Percentiles rank a stretch among this genome's conserved stretches.
Conservation (phyloP, 2,888 invertebrate species). For the Eupithecia subumbrata region DNA sequence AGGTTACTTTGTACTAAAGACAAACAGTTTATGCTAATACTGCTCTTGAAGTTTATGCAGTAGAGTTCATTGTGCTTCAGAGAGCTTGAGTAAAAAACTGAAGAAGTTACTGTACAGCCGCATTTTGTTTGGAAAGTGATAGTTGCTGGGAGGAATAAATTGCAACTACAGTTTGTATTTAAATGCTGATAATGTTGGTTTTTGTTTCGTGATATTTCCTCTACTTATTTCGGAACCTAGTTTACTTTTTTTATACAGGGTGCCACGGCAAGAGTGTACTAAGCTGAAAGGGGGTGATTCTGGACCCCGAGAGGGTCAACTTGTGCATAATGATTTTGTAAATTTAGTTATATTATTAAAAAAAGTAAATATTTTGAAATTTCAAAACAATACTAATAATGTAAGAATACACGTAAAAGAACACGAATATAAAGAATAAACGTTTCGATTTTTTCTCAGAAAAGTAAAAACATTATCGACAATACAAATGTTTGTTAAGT, state of each 20-base stretch:
- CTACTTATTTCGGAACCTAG: not conserved
- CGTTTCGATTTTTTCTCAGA: no score
- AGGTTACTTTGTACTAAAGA: constrained; percentile 1
- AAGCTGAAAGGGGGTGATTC: no score
- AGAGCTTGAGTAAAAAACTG: not conserved
- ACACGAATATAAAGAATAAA: no score
- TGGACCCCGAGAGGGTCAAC: no score
- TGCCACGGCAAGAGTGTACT: no score
- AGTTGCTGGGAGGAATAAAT: constrained; percentile 18
- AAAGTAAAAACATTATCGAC: no score
- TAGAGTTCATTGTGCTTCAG: not conserved
- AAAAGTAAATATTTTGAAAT: no score
- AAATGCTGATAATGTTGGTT: constrained; percentile 1
- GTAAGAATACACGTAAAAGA: no score
- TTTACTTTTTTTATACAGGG: not conserved
- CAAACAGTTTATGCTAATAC: constrained; percentile 2
- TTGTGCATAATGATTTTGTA: no score
- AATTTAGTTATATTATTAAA: no score
- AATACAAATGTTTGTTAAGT: no score
- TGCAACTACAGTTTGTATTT: constrained; percentile 5
- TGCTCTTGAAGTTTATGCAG: not conserved
- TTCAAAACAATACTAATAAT: no score
- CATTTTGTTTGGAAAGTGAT: constrained; percentile 35
- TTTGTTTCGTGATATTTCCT: not conserved
- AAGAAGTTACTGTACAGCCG: constrained; percentile 5